phyloP scores from a whole-genome alignment of 2,113 vertebrate species.

The Rhagologus leucostigma region DNA sequence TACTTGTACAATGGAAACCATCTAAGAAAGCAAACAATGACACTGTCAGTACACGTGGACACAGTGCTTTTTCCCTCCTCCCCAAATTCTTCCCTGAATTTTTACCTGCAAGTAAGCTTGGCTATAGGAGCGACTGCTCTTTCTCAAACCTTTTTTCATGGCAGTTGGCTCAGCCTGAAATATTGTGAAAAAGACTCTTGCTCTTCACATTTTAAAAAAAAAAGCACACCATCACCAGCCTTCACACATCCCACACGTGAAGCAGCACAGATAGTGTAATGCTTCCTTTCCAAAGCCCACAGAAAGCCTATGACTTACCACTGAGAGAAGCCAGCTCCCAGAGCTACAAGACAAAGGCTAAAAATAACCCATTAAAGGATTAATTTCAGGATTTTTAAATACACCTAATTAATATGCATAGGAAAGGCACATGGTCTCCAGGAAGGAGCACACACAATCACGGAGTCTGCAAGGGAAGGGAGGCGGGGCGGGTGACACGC shows the following conservation, averaged over 20 bases:
- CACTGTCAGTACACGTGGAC: background rate
- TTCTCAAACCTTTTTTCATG: background rate
- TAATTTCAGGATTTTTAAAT: constrained; percentile 36
- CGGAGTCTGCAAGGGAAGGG: background rate
- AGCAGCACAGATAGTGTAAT: background rate
- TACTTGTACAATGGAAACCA: background rate
- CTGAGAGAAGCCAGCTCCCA: background rate
- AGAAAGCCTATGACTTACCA: background rate
- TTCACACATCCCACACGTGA: background rate
- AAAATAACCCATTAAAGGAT: constrained; percentile 37
- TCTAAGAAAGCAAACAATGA: background rate
- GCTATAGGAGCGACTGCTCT: background rate
- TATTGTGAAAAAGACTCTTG: background rate
- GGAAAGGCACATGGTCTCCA: background rate
- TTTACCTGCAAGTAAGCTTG: background rate
- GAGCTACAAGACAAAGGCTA: constrained; percentile 11
- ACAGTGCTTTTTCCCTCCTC: background rate
- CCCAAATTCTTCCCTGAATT: background rate
- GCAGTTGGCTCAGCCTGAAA: background rate
- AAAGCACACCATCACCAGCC: background rate
- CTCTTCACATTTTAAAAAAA: background rate
- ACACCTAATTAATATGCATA: constrained; percentile 13
- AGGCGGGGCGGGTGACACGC: accelerated
- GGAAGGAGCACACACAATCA: background rate
- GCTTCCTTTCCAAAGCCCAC: background rate